A percentile compares a stretch with the other conserved stretches of the same genome.
These are phyloP conservation scores for Busseola fusca DNA, from an alignment of 2,888 invertebrate species.

Conservation along the genomic window DNA sequence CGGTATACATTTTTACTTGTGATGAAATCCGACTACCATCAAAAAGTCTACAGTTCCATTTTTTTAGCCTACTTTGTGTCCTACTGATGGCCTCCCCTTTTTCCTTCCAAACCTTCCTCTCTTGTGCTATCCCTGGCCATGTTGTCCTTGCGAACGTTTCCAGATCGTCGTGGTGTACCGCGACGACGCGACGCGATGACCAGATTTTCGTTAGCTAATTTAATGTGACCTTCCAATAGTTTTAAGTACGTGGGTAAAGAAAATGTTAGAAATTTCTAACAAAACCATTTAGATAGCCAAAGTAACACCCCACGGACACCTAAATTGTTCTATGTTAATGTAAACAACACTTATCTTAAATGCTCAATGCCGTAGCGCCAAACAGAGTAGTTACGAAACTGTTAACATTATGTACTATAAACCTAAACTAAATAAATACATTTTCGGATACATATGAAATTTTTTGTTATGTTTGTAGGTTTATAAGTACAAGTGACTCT, in stretches of 20 bases:
- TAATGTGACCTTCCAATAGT: not conserved
- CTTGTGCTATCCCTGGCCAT: too few relatives aligned
- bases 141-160: too few relatives aligned
- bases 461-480: not conserved
- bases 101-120: too few relatives aligned
- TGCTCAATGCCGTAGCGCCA: slow-evolving; percentile 50
- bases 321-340: slow-evolving; percentile 8
- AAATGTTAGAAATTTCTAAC: slow-evolving; percentile 17
- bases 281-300: slow-evolving; percentile 7
- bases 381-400: slow-evolving; percentile 46
- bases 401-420: slow-evolving; percentile 37
- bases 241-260: not conserved
- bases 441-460: not conserved
- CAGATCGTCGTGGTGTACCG: too few relatives aligned
- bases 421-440: slow-evolving; percentile 47
- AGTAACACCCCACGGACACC: slow-evolving; percentile 35
- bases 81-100: too few relatives aligned
- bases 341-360: slow-evolving; percentile 39
- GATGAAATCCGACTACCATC: too few relatives aligned
- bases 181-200: too few relatives aligned
- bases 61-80: too few relatives aligned
- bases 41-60: too few relatives aligned
- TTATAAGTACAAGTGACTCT: not conserved
- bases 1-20: too few relatives aligned
- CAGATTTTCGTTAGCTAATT: too few relatives aligned